phyloP scores from a whole-genome alignment of 2,888 invertebrate genomes.

The Cosmopolites sordidus region DNA sequence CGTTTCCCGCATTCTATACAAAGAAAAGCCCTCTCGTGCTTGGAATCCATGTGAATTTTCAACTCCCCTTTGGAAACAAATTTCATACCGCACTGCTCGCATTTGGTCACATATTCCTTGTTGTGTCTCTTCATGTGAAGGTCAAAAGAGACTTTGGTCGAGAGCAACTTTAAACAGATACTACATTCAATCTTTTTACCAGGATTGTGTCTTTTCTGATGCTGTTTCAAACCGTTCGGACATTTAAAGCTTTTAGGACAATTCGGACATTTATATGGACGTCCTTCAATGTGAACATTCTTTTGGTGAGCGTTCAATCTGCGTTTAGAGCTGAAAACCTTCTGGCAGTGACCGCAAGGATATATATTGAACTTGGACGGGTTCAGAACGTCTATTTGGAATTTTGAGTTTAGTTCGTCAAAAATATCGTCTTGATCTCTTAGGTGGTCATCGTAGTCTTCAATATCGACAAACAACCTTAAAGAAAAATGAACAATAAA shows the following conservation, averaged over 20 bases:
- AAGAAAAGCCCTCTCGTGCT: slow-evolving; percentile 14
- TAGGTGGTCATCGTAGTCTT: neutral
- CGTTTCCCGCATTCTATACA: slow-evolving; percentile 12
- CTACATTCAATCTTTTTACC: slow-evolving; percentile 7
- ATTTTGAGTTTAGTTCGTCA: no score
- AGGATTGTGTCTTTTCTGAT: slow-evolving; percentile 15
- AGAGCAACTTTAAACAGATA: slow-evolving; percentile 33
- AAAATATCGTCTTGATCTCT: neutral
- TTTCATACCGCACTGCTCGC: slow-evolving; percentile 21
- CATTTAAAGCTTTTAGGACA: slow-evolving; percentile 6
- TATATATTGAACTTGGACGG: neutral
- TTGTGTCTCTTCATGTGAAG: slow-evolving; percentile 46
- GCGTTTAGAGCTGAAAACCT: neutral
- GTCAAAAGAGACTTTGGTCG: slow-evolving; percentile 27
- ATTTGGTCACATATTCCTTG: slow-evolving; percentile 38
- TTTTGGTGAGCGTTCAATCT: neutral
- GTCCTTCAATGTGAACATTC: neutral
- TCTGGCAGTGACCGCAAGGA: neutral
- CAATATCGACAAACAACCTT: neutral
- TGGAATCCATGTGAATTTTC: slow-evolving; percentile 23
- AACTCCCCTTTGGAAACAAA: slow-evolving; percentile 24
- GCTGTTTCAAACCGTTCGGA: neutral
- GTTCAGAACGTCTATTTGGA: no score
- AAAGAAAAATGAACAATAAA: neutral
- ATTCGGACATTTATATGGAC: neutral